Evolutionary conservation across 2,113 vertebrate genomes (phyloP).

Genomic region (Lagenorhynchus albirostris): DNA sequence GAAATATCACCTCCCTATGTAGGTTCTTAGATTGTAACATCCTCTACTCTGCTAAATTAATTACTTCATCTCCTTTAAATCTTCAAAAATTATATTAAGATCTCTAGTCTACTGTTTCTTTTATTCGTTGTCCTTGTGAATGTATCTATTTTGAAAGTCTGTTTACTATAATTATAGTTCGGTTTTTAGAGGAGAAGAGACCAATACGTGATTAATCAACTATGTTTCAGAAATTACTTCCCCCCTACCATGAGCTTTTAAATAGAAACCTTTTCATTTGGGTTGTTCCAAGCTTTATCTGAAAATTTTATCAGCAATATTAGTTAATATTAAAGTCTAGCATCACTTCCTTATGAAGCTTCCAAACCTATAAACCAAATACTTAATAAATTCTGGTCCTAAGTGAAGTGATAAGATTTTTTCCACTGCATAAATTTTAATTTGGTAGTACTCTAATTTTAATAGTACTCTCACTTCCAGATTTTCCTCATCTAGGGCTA

Average conservation of each 20-base stretch:
- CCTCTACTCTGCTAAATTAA: conserved; percentile 23
- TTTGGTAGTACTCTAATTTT: background rate
- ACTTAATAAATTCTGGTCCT: conserved; percentile 27
- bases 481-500: background rate
- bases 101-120: background rate
- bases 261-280: conserved; percentile 13
- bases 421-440: background rate
- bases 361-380: background rate
- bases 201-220: background rate
- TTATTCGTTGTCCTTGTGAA: background rate
- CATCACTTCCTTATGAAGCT: background rate
- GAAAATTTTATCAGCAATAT: conserved; percentile 10
- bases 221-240: background rate
- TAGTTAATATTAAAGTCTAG: background rate
- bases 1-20: background rate
- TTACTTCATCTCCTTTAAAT: conserved; percentile 23
- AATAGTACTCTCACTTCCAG: background rate
- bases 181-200: background rate
- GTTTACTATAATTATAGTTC: conserved; percentile 8
- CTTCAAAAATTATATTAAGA: conserved; percentile 7
- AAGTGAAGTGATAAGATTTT: background rate
- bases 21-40: background rate
- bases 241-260: background rate
- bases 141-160: conserved; percentile 2
- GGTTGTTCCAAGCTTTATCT: background rate